These are phyloP conservation scores for Saturnia japonica DNA, from an alignment of 2,888 invertebrate species.

Conservation along the genomic window DNA sequence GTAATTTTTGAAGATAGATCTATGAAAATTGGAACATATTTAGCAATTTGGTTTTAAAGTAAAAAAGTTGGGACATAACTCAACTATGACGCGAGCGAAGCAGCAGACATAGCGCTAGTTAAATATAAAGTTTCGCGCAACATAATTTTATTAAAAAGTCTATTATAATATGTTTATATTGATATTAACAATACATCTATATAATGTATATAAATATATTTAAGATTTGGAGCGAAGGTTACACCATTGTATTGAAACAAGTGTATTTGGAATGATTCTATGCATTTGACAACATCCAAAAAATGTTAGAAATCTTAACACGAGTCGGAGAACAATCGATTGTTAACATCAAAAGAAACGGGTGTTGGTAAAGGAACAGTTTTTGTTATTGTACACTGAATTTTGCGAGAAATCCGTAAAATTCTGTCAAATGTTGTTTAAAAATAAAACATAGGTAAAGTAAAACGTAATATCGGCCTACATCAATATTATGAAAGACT, in stretches of 20 bases:
- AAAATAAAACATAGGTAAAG: neutral
- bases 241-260: conserved; percentile 2
- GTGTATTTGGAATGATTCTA: conserved; percentile 43
- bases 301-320: conserved; percentile 49
- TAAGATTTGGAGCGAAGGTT: neutral
- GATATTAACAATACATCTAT: no score
- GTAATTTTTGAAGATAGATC: no score
- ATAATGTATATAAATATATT: neutral
- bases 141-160: neutral
- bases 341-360: conserved; percentile 47
- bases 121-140: neutral
- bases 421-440: neutral
- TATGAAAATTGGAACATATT: no score
- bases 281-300: conserved; percentile 62
- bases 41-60: no score
- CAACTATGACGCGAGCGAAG: no score
- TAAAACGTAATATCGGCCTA: neutral
- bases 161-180: no score
- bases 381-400: conserved; percentile 8
- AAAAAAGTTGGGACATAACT: no score
- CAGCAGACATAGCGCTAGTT: no score
- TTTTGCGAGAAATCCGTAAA: conserved; percentile 6
- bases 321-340: conserved; percentile 70
- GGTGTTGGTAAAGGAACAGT: neutral
- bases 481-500: neutral